phyloP scores from a whole-genome alignment of 2,113 vertebrate genomes.

The Trogon surrucura region DNA sequence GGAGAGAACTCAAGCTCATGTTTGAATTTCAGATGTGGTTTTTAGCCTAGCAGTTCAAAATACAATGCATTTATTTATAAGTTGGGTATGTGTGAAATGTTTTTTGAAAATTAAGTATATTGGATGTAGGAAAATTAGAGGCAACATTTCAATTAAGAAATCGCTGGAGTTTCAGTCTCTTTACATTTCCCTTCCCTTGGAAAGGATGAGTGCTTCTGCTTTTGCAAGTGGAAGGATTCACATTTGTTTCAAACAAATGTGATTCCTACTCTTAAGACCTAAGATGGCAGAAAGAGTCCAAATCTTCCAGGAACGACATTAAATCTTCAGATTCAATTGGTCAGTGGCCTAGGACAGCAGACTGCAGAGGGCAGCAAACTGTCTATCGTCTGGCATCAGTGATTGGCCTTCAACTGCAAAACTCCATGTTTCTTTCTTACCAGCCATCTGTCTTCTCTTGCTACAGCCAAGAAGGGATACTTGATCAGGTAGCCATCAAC shows the following conservation, averaged over 20 bases:
- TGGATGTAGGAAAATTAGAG: background rate
- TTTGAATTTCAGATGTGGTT: slow-evolving; percentile 38
- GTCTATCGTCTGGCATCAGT: background rate
- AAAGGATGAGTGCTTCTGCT: background rate
- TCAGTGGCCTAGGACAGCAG: background rate
- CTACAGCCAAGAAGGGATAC: background rate
- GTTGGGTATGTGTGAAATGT: background rate
- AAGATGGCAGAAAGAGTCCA: background rate
- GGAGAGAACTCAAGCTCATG: slow-evolving; percentile 13
- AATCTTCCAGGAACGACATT: background rate
- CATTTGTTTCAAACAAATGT: background rate
- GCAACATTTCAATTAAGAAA: background rate
- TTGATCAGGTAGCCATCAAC: background rate
- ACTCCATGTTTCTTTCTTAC: background rate
- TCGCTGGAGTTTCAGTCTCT: background rate
- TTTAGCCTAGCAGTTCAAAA: slow-evolving; percentile 22
- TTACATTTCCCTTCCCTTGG: background rate
- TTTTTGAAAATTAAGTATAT: background rate
- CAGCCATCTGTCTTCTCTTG: background rate
- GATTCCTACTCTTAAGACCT: background rate
- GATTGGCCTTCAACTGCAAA: background rate
- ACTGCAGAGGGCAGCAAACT: slow-evolving; percentile 33
- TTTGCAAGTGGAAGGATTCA: background rate
- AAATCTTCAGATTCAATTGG: background rate
- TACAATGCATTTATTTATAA: slow-evolving; percentile 4